Evolutionary conservation across 2,113 vertebrate genomes (phyloP).

Genomic region (Xerus inauris): DNA sequence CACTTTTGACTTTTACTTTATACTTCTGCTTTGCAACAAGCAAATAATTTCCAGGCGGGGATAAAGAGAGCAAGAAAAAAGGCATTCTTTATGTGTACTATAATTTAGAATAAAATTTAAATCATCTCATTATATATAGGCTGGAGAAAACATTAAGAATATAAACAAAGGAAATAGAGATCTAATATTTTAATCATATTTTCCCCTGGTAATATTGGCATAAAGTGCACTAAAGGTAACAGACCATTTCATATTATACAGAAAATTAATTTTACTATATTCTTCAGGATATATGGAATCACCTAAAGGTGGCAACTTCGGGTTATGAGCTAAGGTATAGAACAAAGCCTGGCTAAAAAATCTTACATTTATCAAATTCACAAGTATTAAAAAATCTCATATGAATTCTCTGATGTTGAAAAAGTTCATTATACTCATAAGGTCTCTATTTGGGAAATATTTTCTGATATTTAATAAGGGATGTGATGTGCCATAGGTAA

Average conservation of each 20-base stretch:
- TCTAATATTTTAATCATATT: slow-evolving; percentile 33
- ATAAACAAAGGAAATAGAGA: slow-evolving; percentile 12
- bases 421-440: slow-evolving; percentile 41
- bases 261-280: slow-evolving; percentile 49
- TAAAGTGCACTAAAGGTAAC: neutral
- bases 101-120: slow-evolving; percentile 50
- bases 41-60: slow-evolving; percentile 15
- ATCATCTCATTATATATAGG: neutral
- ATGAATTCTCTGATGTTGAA: slow-evolving; percentile 34
- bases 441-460: slow-evolving; percentile 49
- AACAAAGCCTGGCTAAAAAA: slow-evolving; percentile 25
- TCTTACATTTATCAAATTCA: slow-evolving; percentile 36
- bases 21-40: neutral
- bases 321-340: slow-evolving; percentile 17
- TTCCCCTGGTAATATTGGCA: neutral
- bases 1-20: slow-evolving; percentile 10
- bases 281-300: slow-evolving; percentile 47
- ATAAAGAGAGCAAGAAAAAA: neutral
- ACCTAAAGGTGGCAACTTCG: neutral
- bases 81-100: neutral
- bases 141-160: slow-evolving; percentile 37
- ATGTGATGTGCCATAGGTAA: slow-evolving; percentile 1
- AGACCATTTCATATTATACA: neutral
- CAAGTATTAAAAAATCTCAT: neutral
- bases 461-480: slow-evolving; percentile 67